These are phyloP conservation scores for Myotis findleyi DNA, from an alignment of 2,797 vertebrate species.

Conservation along the genomic window DNA sequence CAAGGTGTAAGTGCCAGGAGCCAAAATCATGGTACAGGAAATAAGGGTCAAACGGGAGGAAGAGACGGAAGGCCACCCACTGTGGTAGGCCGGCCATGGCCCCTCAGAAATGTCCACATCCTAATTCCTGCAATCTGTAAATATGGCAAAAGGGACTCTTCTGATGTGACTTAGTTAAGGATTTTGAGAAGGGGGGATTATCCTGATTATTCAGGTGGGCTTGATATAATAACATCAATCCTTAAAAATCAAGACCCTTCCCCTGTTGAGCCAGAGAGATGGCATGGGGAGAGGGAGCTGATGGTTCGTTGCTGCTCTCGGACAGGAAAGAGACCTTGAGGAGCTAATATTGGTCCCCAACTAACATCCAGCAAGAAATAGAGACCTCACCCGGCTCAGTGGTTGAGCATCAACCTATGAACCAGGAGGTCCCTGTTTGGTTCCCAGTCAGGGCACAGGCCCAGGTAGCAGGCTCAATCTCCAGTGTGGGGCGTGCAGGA, in stretches of 20 bases:
- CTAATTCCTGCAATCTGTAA: background rate
- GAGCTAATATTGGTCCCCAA: background rate
- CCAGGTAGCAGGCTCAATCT: too few species aligned
- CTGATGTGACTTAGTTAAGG: background rate
- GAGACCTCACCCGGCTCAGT: background rate
- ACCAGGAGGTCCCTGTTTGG: too few species aligned
- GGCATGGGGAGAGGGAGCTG: background rate
- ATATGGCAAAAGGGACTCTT: background rate
- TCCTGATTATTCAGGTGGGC: background rate
- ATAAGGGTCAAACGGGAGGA: background rate
- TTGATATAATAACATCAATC: background rate
- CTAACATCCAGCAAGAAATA: background rate
- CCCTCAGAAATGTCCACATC: background rate
- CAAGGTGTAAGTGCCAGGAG: background rate
- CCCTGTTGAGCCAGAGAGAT: background rate
- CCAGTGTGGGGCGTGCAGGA: too few species aligned
- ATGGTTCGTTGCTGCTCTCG: background rate
- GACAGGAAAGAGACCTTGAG: background rate
- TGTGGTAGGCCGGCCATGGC: accelerated
- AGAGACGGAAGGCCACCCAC: background rate
- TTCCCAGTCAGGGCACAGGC: too few species aligned
- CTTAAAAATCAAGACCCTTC: background rate
- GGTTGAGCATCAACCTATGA: too few species aligned
- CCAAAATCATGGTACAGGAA: background rate
- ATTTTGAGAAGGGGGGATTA: background rate